Conservation (phyloP, 2,113 vertebrate species). For the Scalopus aquaticus region DNA sequence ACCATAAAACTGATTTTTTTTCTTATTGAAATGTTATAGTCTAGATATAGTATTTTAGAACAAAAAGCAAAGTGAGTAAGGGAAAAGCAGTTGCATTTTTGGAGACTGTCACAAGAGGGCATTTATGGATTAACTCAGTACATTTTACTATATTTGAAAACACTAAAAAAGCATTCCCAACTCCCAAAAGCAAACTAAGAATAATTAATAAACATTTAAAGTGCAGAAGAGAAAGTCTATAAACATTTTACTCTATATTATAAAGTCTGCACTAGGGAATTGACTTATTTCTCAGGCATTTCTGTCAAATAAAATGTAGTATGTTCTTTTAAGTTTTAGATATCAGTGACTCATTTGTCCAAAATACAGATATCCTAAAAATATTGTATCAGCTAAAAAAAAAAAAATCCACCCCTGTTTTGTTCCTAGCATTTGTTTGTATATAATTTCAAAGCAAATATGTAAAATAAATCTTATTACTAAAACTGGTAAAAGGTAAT, state of each 20-base stretch:
- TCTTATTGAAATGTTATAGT: neutral
- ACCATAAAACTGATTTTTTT: slow-evolving; percentile 13
- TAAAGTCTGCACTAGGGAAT: neutral
- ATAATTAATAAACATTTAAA: slow-evolving; percentile 60
- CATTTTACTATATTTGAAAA: slow-evolving; percentile 79
- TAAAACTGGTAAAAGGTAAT: slow-evolving; percentile 54
- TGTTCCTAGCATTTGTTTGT: slow-evolving; percentile 61
- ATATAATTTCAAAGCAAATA: slow-evolving; percentile 13
- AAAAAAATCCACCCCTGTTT: slow-evolving; percentile 58
- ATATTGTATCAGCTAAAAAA: slow-evolving; percentile 28
- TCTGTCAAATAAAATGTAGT: slow-evolving; percentile 9
- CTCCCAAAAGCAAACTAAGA: slow-evolving; percentile 66
- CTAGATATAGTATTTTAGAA: slow-evolving; percentile 9
- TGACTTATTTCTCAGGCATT: slow-evolving; percentile 40
- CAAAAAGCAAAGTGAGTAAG: neutral
- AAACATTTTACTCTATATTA: slow-evolving; percentile 30
- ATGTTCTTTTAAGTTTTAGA: neutral
- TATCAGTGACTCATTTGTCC: slow-evolving; percentile 20
- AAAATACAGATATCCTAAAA: slow-evolving; percentile 32
- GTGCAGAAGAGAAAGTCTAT: neutral
- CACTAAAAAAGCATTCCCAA: slow-evolving; percentile 69
- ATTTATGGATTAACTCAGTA: slow-evolving; percentile 87
- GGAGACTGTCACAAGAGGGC: slow-evolving; percentile 88
- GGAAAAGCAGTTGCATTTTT: slow-evolving; percentile 84
- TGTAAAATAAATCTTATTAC: slow-evolving; percentile 60